Evolutionary conservation across 2,113 vertebrate genomes (phyloP).

Genomic region (Hemibates koningsi): DNA sequence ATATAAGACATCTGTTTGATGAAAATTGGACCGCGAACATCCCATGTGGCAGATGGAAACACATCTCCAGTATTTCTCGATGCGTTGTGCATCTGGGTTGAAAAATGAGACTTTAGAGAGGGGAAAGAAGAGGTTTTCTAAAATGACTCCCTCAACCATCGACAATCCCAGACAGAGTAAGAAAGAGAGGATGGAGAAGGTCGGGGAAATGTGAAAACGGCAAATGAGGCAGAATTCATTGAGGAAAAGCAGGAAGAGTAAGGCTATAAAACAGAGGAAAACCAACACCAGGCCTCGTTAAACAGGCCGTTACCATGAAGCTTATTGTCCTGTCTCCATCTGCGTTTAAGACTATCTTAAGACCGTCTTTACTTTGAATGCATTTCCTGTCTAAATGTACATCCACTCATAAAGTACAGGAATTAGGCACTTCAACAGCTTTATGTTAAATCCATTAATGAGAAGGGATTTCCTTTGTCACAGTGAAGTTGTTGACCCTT

Average conservation of each 20-base stretch:
- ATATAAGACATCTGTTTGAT: conserved; percentile 74
- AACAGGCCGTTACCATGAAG: conserved; percentile 37
- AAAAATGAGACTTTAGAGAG: not conserved
- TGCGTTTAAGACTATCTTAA: conserved; percentile 22
- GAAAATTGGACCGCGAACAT: conserved; percentile 61
- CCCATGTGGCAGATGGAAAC: conserved; percentile 62
- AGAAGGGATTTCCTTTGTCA: conserved; percentile 53
- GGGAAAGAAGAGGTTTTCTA: not conserved
- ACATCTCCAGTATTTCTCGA: conserved; percentile 43
- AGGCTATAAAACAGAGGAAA: conserved; percentile 26
- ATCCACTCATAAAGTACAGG: conserved; percentile 33
- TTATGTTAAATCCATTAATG: conserved; percentile 43
- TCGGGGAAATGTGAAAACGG: not conserved
- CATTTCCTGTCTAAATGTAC: conserved; percentile 48
- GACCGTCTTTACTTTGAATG: conserved; percentile 12
- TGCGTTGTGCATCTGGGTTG: conserved; percentile 29
- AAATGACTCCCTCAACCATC: not conserved
- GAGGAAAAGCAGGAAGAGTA: conserved; percentile 14
- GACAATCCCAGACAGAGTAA: not conserved
- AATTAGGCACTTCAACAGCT: conserved; percentile 45
- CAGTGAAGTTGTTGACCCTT: conserved; percentile 22
- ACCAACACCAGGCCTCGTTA: conserved; percentile 37
- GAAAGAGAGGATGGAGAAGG: not conserved
- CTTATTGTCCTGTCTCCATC: conserved; percentile 46
- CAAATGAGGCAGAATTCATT: not conserved